Base-by-base conservation (phyloP, 1,140 invertebrate genomes). In the Bombus vancouverensis region DNA sequence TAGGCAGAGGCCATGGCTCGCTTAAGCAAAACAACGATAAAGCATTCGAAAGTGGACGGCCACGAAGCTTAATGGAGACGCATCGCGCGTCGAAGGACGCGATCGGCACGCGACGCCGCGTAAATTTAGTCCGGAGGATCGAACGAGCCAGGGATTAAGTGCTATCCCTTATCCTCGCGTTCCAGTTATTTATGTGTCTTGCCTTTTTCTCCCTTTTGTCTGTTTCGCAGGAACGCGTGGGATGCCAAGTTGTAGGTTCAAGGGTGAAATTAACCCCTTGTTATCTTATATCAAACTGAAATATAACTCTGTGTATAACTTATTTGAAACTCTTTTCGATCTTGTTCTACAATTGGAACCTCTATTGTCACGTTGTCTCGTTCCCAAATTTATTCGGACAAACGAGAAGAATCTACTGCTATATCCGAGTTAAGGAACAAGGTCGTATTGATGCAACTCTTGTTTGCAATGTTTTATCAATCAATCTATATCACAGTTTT, bases 91-190 rank as follows among this genome's bases (percentile, higher is more conserved):
- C 75, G 83, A 80, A 84, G 83, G 83, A 85, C 83, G 53, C 68
- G 76, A 85, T 85, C 83, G 68, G 76, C 83, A 85, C 76, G 83
- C 83, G 76, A 72, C 83, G 47, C 47, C 62, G 32, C 53, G 83
- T 85, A 85, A 85, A 85, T 79, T 85, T 80, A 85, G 53, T 32
- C 25, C 2, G 12, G 37, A 10, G 34, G 72, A 68, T 77, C 65
- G 73, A 34, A n/a, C 44, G 25, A 13, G 1, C 3, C 28, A 44
- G 25, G 62, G 73, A 77, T 77, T 57, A 39, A 39, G 44, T n/a
- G 42, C n/a, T 15, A 34, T 12, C 37, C 57, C 37, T 81, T 62
- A 74, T 82, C 80, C 53, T n/a, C 73, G 47, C 5, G 62, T 15
- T 32, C 5, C 25, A 13, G n/a, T 42, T 79, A 79, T 79, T 79